These are phyloP conservation scores for Lepus townsendii DNA, from an alignment of 2,797 vertebrate genomes.

Conservation along the genomic window DNA sequence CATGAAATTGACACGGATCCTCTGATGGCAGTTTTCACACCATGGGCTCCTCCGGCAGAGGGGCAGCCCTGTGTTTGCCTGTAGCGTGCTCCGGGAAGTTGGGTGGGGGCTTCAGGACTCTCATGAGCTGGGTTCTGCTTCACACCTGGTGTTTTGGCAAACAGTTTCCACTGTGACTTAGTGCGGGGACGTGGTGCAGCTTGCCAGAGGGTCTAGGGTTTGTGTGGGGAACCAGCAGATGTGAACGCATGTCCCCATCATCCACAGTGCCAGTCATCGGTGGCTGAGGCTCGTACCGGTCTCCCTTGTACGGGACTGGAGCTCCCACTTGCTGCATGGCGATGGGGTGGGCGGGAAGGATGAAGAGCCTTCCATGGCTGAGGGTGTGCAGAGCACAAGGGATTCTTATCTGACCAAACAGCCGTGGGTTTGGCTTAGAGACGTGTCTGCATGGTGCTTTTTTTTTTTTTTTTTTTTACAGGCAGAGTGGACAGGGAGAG, in stretches of 20 bases:
- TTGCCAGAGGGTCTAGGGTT: slow-evolving; percentile 40
- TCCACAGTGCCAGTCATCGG: neutral
- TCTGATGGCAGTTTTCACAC: neutral
- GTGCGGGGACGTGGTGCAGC: neutral
- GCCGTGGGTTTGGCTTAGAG: neutral
- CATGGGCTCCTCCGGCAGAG: rapidly evolving
- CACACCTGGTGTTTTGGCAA: slow-evolving; percentile 44
- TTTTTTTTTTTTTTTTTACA: neutral
- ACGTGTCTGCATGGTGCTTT: neutral
- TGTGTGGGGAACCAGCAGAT: slow-evolving; percentile 3
- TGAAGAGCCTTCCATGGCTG: neutral
- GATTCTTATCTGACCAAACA: neutral
- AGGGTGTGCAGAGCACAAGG: neutral
- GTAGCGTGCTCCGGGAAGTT: slow-evolving; percentile 19
- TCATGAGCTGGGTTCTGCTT: slow-evolving; percentile 4
- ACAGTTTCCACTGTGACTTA: neutral
- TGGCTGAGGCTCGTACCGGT: neutral
- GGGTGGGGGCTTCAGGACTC: neutral
- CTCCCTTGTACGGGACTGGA: neutral
- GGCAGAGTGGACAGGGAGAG: too few relatives aligned
- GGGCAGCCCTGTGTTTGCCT: neutral
- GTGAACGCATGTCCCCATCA: neutral
- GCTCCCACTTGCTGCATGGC: neutral
- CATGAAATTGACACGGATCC: neutral
- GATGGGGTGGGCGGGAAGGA: neutral